phyloP scores from a whole-genome alignment of 2,113 vertebrate genomes.

The Todiramphus chloris region DNA sequence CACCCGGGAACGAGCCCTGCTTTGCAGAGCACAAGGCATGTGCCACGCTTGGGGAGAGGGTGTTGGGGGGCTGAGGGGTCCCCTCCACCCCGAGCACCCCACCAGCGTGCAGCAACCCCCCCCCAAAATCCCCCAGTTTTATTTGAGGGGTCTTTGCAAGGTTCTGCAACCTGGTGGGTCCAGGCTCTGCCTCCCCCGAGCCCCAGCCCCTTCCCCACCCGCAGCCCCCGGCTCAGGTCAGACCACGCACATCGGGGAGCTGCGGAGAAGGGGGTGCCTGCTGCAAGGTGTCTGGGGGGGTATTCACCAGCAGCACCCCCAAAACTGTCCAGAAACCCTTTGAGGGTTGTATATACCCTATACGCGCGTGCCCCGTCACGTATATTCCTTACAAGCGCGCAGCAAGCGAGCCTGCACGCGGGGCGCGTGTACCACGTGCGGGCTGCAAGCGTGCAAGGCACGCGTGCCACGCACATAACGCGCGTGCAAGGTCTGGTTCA shows the following conservation, averaged over 20 bases:
- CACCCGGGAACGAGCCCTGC: not conserved
- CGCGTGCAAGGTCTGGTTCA: accelerated
- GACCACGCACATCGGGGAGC: accelerated
- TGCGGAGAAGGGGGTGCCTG: not conserved
- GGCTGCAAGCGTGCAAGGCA: accelerated
- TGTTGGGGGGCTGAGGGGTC: too few relatives aligned
- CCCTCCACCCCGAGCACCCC: not conserved
- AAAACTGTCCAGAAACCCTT: not conserved
- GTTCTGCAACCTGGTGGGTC: not conserved
- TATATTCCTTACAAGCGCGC: accelerated
- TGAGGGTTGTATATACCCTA: not conserved
- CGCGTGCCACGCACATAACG: accelerated
- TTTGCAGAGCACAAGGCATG: not conserved
- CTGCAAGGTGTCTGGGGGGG: too few relatives aligned
- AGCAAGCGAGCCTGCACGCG: too few relatives aligned
- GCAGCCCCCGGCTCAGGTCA: not conserved
- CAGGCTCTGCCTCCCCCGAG: not conserved
- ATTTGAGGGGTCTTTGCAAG: not conserved
- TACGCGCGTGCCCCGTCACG: accelerated
- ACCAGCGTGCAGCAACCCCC: not conserved
- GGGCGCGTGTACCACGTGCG: too few relatives aligned
- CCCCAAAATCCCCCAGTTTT: not conserved
- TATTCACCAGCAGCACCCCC: not conserved
- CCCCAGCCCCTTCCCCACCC: not conserved
- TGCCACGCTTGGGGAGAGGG: not conserved